Conservation (phyloP, 2,888 invertebrate species). For the Cephus spinipes region DNA sequence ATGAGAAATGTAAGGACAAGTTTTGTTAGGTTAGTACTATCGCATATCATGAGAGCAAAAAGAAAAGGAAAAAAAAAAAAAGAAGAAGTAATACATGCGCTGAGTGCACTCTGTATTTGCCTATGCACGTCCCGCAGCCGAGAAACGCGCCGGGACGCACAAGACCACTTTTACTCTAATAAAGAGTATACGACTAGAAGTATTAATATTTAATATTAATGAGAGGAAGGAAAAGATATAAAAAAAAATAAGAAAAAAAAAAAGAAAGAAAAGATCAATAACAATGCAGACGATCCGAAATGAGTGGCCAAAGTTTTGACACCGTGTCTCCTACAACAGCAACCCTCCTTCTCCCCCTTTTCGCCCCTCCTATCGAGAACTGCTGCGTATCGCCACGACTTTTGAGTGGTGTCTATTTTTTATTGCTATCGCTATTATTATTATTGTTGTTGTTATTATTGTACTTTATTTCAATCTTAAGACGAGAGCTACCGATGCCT, state of each 20-base stretch:
- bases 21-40: conserved; percentile 63
- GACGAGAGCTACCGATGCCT: background rate
- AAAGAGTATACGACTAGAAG: conserved; percentile 66
- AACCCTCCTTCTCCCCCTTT: no score
- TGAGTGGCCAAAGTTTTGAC: conserved; percentile 59
- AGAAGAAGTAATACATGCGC: conserved; percentile 43
- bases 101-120: conserved; percentile 61
- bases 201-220: conserved; percentile 47
- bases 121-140: conserved; percentile 52
- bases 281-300: conserved; percentile 60
- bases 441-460: background rate
- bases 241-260: conserved; percentile 5
- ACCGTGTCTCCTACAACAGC: background rate
- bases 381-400: background rate
- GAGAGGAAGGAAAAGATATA: conserved; percentile 14
- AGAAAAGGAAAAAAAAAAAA: conserved; percentile 29
- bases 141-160: conserved; percentile 49
- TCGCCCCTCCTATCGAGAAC: background rate
- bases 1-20: conserved; percentile 62
- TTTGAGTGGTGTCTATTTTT: background rate
- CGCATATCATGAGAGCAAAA: conserved; percentile 63
- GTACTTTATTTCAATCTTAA: background rate
- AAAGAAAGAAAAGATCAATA: conserved; percentile 56
- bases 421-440: conserved; percentile 11
- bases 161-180: conserved; percentile 65